Conservation (phyloP, 2,797 vertebrate genomes). For the Aldrovandia affinis region DNA sequence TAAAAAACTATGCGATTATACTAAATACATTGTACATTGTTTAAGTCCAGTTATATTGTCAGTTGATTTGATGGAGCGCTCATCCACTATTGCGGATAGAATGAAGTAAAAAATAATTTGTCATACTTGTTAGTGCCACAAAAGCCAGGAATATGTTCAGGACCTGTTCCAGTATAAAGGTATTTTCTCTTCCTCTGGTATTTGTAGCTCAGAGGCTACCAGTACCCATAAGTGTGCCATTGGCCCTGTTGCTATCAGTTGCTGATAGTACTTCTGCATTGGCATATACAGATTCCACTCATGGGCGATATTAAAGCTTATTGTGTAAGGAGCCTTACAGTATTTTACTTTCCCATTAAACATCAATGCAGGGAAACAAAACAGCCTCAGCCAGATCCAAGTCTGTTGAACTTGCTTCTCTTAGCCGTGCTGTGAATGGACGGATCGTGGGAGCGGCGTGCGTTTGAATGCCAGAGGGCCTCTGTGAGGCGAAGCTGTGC, state of each 20-base stretch:
- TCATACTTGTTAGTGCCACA: not conserved
- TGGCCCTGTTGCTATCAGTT: not conserved
- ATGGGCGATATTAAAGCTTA: conserved; percentile 12
- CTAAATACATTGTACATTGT: no score
- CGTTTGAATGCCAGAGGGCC: conserved; percentile 41
- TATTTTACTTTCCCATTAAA: conserved; percentile 33
- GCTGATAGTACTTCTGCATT: not conserved
- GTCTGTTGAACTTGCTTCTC: conserved; percentile 24
- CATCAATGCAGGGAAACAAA: conserved; percentile 39
- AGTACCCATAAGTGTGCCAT: not conserved
- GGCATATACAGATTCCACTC: conserved; percentile 2
- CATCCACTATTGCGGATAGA: no score
- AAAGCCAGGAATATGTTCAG: not conserved
- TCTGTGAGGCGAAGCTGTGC: conserved; percentile 7
- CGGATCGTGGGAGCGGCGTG: conserved; percentile 37
- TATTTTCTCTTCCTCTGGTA: not conserved
- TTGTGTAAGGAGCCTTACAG: not conserved
- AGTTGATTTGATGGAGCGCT: no score
- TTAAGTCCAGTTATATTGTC: no score
- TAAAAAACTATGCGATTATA: no score
- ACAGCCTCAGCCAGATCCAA: conserved; percentile 35
- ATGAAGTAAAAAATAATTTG: no score
- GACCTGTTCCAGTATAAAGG: not conserved
- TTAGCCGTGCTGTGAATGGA: conserved; percentile 32
- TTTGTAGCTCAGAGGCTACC: not conserved